phyloP scores from a whole-genome alignment of 2,113 vertebrate genomes.

The Laticauda laticaudata region DNA sequence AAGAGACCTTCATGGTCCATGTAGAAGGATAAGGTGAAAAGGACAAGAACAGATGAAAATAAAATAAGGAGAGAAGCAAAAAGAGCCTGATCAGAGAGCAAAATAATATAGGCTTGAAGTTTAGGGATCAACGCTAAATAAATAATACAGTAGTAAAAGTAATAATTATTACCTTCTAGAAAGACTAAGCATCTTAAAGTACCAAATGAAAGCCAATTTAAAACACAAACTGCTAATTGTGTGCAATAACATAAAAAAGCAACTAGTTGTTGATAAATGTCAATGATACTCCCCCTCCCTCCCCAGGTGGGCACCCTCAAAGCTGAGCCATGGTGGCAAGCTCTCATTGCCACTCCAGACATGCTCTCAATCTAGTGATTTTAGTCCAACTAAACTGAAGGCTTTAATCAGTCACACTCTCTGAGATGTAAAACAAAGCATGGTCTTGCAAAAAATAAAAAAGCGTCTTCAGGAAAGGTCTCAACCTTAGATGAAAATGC shows the following conservation, averaged over 20 bases:
- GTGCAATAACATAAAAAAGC: background rate
- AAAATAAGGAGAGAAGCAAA: slow-evolving; percentile 68
- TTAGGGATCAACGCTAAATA: slow-evolving; percentile 43
- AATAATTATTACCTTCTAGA: slow-evolving; percentile 19
- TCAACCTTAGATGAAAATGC: background rate
- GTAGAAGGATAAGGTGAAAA: slow-evolving; percentile 69
- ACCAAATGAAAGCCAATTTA: slow-evolving; percentile 40
- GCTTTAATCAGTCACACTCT: background rate
- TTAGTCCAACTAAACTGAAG: background rate
- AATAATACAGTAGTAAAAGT: background rate
- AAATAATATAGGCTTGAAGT: slow-evolving; percentile 50
- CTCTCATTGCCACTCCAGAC: accelerated
- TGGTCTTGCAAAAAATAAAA: background rate
- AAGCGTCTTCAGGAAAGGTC: accelerated
- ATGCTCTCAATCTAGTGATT: background rate
- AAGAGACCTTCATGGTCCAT: slow-evolving; percentile 79
- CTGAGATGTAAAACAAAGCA: accelerated
- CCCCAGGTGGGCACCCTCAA: accelerated
- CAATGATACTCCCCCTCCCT: background rate
- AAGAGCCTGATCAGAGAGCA: slow-evolving; percentile 61
- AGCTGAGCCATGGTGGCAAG: accelerated
- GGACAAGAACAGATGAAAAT: slow-evolving; percentile 68
- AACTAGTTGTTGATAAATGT: background rate
- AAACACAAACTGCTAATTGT: background rate
- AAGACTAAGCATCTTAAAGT: slow-evolving; percentile 50